Evolutionary conservation across 2,888 invertebrate genomes (phyloP).

Genomic region (Cistogaster globosa): DNA sequence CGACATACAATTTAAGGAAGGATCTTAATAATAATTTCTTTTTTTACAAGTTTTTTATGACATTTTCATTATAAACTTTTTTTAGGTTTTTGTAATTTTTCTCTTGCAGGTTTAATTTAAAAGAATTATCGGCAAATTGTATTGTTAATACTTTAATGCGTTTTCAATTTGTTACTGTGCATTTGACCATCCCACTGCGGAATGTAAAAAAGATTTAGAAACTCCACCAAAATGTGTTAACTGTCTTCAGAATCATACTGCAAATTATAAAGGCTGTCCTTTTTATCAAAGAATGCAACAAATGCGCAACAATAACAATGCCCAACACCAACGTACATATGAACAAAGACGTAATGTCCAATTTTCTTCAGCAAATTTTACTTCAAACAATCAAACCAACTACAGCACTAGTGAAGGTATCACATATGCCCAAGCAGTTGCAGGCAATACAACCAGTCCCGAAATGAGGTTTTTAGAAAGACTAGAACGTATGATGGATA

Average conservation of each 20-base stretch:
- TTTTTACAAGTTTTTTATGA: too few relatives aligned
- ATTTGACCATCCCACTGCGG: not conserved
- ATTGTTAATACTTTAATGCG: too few relatives aligned
- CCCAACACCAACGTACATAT: too few relatives aligned
- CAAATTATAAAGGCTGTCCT: slow-evolving; percentile 24
- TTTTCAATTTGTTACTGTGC: too few relatives aligned
- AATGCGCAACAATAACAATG: not conserved
- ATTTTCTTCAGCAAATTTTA: not conserved
- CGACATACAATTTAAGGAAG: too few relatives aligned
- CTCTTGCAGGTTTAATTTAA: too few relatives aligned
- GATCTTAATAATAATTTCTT: too few relatives aligned
- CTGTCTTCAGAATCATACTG: slow-evolving; percentile 3
- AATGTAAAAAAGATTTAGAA: slow-evolving; percentile 8
- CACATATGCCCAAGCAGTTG: slow-evolving; percentile 28
- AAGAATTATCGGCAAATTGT: too few relatives aligned
- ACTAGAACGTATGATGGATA: slow-evolving; percentile 29
- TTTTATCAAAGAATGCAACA: slow-evolving; percentile 10
- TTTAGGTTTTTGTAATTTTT: too few relatives aligned
- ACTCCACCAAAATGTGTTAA: slow-evolving; percentile 21
- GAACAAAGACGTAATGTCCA: not conserved
- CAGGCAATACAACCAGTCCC: slow-evolving; percentile 11
- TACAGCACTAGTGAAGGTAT: not conserved
- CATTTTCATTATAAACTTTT: too few relatives aligned
- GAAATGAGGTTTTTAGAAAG: slow-evolving; percentile 17
- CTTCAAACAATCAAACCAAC: not conserved